Evolutionary conservation across 2,113 vertebrate genomes (phyloP).

Genomic region (Eira barbara): DNA sequence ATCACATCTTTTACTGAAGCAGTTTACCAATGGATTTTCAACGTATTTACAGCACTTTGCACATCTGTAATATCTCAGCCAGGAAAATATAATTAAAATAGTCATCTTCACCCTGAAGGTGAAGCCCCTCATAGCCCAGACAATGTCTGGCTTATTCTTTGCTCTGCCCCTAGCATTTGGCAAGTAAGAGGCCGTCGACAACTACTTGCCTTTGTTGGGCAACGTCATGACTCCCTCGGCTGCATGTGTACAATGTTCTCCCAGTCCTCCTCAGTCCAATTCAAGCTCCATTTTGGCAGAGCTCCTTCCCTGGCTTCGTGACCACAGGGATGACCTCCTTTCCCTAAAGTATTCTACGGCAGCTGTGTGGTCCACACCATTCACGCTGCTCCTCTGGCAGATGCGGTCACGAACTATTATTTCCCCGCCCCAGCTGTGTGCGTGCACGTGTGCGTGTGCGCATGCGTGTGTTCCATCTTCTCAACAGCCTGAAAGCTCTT

Average conservation of each 20-base stretch:
- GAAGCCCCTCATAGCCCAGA: not conserved
- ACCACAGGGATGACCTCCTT: not conserved
- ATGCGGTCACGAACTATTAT: not conserved
- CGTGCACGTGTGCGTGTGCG: accelerated
- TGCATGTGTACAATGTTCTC: not conserved
- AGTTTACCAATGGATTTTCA: not conserved
- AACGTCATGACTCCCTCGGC: not conserved
- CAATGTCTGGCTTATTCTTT: not conserved
- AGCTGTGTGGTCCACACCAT: not conserved
- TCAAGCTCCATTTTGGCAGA: not conserved
- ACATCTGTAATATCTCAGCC: not conserved
- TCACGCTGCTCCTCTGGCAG: not conserved
- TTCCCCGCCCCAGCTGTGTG: not conserved
- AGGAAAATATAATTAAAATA: not conserved
- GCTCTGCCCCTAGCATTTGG: not conserved
- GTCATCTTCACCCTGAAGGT: not conserved
- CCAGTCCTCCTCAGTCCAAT: not conserved
- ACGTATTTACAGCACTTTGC: not conserved
- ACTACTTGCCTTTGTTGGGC: not conserved
- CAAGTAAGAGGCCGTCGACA: not conserved
- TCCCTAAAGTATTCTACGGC: not conserved
- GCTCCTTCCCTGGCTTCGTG: not conserved
- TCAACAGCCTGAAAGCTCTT: not conserved
- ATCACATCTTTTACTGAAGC: not conserved
- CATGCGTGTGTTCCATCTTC: not conserved